These are phyloP conservation scores for Eriocheir sinensis DNA, from an alignment of 1,140 invertebrate genomes.

Conservation along the genomic window DNA sequence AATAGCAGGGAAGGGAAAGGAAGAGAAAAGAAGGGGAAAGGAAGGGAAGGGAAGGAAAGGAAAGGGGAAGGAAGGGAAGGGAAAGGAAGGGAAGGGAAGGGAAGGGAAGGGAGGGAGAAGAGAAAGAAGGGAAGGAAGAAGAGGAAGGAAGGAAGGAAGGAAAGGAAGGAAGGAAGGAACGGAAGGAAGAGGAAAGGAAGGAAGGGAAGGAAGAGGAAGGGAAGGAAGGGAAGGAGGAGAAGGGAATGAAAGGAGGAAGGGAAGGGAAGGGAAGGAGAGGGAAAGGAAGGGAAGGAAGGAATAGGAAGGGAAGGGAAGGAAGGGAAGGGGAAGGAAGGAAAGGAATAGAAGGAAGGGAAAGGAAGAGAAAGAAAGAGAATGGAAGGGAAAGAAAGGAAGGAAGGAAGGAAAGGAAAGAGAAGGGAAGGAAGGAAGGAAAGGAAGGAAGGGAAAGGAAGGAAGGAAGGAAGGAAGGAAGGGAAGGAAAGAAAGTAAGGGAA, in stretches of 20 bases:
- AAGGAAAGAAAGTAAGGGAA: neutral
- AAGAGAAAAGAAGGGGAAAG: neutral
- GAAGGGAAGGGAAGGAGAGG: too few species aligned
- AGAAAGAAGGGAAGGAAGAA: neutral
- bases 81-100: neutral
- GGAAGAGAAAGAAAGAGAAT: neutral
- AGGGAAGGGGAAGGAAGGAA: neutral
- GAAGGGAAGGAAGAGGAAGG: neutral
- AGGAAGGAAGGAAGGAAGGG: neutral
- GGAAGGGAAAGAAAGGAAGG: neutral
- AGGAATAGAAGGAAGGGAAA: neutral
- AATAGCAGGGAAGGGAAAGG: neutral
- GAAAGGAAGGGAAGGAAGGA: neutral
- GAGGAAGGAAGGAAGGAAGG: neutral
- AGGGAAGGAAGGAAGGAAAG: neutral
- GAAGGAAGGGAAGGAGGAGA: too few species aligned
- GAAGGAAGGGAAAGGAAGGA: neutral
- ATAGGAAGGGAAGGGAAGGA: neutral
- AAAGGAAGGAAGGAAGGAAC: neutral
- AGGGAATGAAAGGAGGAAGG: too few species aligned
- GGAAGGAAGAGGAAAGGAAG: too few species aligned
- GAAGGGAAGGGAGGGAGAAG: neutral
- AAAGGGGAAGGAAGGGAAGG: neutral
- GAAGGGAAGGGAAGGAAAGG: neutral
- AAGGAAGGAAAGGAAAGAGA: neutral